Evolutionary conservation across 2,888 invertebrate genomes (phyloP), one percentile per base, ranked within the genome.

Genomic region (Colletes collaris): DNA sequence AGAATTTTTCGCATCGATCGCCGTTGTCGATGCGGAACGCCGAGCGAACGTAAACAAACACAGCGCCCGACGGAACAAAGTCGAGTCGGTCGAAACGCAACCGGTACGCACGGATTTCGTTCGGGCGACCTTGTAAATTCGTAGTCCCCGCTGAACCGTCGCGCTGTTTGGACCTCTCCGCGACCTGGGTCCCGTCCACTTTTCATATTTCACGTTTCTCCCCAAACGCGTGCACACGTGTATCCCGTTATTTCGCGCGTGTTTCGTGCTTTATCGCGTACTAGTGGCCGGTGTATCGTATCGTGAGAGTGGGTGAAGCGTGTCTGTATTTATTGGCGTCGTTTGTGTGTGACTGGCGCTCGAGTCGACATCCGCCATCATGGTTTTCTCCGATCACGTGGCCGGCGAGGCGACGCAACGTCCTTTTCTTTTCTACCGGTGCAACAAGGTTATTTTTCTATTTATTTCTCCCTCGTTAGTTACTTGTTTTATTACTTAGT

Each of bases 301-400:
- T 16, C 16, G 40, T 40, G 40, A 5, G 40, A 5, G 40, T 40
- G 6, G 40, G n/a, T 44, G 35, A 7, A 27, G 27, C 27, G 60
- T 35, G 44, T 6, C 19, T 27, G 11, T 2, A 10, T 40, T 10
- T 16, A 56, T 16, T 8, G 16, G 7, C 2, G 1, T 10, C 27
- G 27, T 27, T 27, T 27, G 27, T 27, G 27, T 27, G 27, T 27
- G 27, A 1, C 27, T 27, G 27, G 27, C 27, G 27, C 2, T 27
- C 2, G 27, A 27, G 4, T 4, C 16, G 58, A 46, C 4, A 53
- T 16, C 3, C 27, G n/a, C 3, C 27, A 11, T 37, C 55, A 78
- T 78, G 78, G 69, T 76, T 64, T 76, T 78, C 64, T 76, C 35
- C 64, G 55, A 76, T n/a, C 65, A 27, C 8, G 35, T 68, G 63